Base-by-base conservation (phyloP, 2,113 vertebrate species). In the Sturnus vulgaris region DNA sequence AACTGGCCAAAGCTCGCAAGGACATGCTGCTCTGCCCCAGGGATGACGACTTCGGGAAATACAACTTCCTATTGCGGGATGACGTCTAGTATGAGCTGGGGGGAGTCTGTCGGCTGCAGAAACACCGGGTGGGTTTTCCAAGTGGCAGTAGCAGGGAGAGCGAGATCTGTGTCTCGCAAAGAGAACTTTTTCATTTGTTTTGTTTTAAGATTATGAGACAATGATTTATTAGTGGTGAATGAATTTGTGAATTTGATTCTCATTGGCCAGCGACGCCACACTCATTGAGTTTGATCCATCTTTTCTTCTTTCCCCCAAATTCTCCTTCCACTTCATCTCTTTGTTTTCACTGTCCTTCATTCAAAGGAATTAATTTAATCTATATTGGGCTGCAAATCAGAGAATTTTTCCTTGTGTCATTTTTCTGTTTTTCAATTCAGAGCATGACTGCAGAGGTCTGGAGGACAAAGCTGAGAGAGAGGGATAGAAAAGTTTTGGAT, bases 11-110 rank as follows among this genome's bases (percentile, higher is more conserved):
- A 97, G 99, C 99, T 71, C 98, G 99, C 68, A 98, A 98, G 35
- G 99, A 99, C 94, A 98, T 98, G 98, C 98, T 99, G 52, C 98
- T 99, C 82, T 98, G 98, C 85, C 98, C 98, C 1, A 97, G 97
- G 46, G 99, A 99, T 30, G 95, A 98, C 1, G 98, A 99, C 98
- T 99, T 99, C 2, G 99, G 99, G 94, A 99, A 99, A 97, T 99
- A 99, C 97, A 99, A 98, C 97, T 99, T 99, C 97, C 96, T 99
- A 89, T 98, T 99, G 93, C 97, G 98, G 86, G 98, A 99, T 77
- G 98, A 92, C 0, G 79, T 97, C 77, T 97, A 97, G 93, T 80
- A 18, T 52, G 40, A 25, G 57, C 10, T 52, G 18, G 72, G 39
- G 70, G 65, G 24, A 88, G 76, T 78, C 90, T 93, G 49, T 88